These are phyloP conservation scores for Cuniculus paca DNA, from an alignment of 2,797 vertebrate species.

Conservation along the genomic window DNA sequence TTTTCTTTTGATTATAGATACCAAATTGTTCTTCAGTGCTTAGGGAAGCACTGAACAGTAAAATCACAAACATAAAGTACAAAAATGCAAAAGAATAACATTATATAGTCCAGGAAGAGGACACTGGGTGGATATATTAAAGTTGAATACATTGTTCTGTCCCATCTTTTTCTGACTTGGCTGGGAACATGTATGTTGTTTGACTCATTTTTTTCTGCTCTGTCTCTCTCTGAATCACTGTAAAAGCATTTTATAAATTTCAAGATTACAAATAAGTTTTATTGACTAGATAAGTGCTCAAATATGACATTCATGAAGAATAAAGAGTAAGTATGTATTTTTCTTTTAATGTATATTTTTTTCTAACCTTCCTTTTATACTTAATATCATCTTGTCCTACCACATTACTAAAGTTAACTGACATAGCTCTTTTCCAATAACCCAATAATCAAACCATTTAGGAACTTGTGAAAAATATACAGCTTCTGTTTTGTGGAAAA, in stretches of 20 bases:
- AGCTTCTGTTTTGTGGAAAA: background rate
- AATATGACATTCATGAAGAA: background rate
- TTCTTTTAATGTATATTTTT: background rate
- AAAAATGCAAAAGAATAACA: background rate
- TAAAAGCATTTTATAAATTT: background rate
- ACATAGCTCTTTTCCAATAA: background rate
- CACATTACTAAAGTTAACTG: background rate
- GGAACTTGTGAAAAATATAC: background rate
- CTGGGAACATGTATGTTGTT: no score
- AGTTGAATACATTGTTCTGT: background rate
- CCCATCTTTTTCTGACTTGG: background rate
- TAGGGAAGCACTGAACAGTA: background rate
- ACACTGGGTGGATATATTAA: background rate
- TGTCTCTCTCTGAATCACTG: background rate
- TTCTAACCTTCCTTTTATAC: background rate
- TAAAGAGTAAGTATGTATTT: background rate
- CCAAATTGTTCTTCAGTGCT: background rate
- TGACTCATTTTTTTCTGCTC: background rate
- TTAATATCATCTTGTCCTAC: background rate
- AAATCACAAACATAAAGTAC: background rate
- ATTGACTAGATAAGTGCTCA: background rate
- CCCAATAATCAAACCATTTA: background rate
- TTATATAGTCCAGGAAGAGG: background rate
- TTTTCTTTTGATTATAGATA: background rate
- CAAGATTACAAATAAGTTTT: background rate